phyloP scores from a whole-genome alignment of 1,140 invertebrate species.

The Rhizoglyphus robini region DNA sequence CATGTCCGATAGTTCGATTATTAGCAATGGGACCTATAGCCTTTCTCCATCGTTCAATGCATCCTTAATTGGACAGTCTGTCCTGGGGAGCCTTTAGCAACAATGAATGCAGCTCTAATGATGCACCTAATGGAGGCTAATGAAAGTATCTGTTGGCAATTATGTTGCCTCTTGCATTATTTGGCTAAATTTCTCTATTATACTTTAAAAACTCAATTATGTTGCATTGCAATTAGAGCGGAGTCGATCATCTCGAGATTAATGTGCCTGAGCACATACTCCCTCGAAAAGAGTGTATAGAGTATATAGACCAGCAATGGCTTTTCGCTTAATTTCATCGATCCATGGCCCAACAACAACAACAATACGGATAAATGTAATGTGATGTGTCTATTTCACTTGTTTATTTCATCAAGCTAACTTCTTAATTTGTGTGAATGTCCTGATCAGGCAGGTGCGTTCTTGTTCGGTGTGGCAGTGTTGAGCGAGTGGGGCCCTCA shows the following conservation, averaged over 20 bases:
- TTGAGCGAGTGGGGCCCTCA: background rate
- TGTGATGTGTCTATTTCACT: no score
- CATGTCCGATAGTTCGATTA: no score
- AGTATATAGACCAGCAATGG: no score
- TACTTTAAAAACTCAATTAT: conserved; percentile 13
- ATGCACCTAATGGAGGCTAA: background rate
- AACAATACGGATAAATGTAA: no score
- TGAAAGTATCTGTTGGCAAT: conserved; percentile 7
- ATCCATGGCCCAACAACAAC: no score
- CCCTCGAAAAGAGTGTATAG: no score
- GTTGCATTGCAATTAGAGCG: background rate
- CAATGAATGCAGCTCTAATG: background rate
- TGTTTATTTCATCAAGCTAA: no score
- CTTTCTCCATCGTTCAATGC: no score
- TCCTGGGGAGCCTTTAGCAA: no score
- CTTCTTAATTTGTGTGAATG: conserved; percentile 8
- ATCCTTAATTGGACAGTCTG: no score
- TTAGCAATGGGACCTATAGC: no score
- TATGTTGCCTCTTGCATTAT: background rate
- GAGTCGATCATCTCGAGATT: background rate
- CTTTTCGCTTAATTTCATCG: no score
- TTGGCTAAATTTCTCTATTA: conserved; percentile 4
- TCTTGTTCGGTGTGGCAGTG: background rate
- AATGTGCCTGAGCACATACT: background rate
- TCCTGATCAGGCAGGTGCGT: background rate